Evolutionary conservation across 2,113 vertebrate genomes (phyloP).

Genomic region (Cyphomyrus discorhynchus): DNA sequence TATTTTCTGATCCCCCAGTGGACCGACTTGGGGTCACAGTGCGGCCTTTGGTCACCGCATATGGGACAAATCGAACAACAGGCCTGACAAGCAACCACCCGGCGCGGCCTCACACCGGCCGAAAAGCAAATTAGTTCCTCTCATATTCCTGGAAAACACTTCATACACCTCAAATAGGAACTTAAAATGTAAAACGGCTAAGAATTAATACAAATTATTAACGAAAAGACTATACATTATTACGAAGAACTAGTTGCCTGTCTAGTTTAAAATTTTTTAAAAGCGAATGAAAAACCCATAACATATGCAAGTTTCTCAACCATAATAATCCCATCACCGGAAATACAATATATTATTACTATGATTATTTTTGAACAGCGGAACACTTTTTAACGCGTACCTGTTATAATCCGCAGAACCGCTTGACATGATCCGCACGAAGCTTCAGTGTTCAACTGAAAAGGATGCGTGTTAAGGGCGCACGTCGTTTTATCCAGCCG

Average conservation of each 20-base stretch:
- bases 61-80: neutral
- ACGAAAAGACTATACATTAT: neutral
- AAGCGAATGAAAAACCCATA: neutral
- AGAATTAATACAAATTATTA: neutral
- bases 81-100: neutral
- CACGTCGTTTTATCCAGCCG: constrained; percentile 71
- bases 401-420: constrained; percentile 91
- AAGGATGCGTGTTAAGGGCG: constrained; percentile 64
- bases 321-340: neutral
- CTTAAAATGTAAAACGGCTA: neutral
- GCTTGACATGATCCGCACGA: constrained; percentile 81
- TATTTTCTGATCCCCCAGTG: neutral
- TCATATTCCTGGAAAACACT: neutral
- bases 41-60: neutral
- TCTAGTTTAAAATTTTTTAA: neutral
- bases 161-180: neutral
- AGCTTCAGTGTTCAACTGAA: constrained; percentile 78
- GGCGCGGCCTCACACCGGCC: neutral
- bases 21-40: neutral
- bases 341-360: neutral
- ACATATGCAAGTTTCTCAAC: neutral
- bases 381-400: constrained; percentile 51
- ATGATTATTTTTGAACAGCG: neutral
- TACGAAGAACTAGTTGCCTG: neutral
- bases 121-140: neutral